Conservation (phyloP, 2,113 vertebrate genomes). For the Ailurus styani region DNA sequence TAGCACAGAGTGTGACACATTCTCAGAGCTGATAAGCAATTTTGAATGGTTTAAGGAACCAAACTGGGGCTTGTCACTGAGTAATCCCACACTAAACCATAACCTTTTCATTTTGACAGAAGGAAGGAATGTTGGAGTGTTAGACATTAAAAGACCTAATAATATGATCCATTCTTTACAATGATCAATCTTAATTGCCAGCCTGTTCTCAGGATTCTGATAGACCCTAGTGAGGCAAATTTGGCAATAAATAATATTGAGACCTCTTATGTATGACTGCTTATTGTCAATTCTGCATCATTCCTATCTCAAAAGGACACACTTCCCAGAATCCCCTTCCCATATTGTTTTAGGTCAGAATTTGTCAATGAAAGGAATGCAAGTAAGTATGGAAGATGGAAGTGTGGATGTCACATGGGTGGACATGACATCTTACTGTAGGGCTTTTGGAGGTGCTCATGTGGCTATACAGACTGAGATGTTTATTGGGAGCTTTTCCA, state of each 20-base stretch:
- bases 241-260: neutral
- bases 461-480: neutral
- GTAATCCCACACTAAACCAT: neutral
- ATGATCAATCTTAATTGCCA: neutral
- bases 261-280: neutral
- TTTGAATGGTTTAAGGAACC: neutral
- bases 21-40: neutral
- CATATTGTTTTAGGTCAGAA: neutral
- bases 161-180: neutral
- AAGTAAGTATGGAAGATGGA: neutral
- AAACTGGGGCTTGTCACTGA: too few relatives aligned
- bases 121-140: neutral
- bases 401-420: neutral
- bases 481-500: neutral
- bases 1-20: too few relatives aligned
- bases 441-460: too few relatives aligned
- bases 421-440: neutral
- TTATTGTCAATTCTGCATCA: neutral
- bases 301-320: neutral
- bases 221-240: neutral
- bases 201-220: neutral
- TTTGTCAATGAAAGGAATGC: neutral
- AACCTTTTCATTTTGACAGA: neutral
- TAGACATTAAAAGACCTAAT: neutral
- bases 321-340: neutral